These are phyloP conservation scores for Pongo pygmaeus DNA, from an alignment of 2,113 vertebrate genomes.

Conservation along the genomic window DNA sequence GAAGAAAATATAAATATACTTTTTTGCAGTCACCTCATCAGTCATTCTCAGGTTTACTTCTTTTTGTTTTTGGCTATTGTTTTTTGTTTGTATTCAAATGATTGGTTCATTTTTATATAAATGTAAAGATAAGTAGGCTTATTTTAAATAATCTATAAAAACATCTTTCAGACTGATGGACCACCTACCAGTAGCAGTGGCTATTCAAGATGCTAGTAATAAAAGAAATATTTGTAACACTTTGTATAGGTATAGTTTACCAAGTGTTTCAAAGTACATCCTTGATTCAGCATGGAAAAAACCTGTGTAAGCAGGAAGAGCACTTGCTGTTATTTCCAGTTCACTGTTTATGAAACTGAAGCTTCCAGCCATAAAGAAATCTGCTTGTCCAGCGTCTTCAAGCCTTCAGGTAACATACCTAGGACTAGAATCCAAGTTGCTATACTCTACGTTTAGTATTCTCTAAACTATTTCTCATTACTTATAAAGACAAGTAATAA, in stretches of 20 bases:
- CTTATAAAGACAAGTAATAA: not conserved
- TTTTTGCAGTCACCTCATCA: not conserved
- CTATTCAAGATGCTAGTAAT: not conserved
- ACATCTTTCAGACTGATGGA: not conserved
- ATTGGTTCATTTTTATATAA: not conserved
- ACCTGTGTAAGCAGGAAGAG: not conserved
- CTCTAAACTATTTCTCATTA: not conserved
- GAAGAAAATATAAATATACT: not conserved
- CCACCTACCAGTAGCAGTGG: not conserved
- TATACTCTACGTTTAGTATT: not conserved
- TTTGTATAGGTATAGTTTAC: not conserved
- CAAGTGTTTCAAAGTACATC: not conserved
- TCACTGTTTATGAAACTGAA: not conserved
- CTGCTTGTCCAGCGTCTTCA: not conserved
- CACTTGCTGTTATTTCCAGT: not conserved
- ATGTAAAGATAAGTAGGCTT: not conserved
- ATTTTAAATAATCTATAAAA: not conserved
- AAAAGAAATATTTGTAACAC: not conserved
- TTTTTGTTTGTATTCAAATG: not conserved
- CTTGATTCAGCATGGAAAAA: not conserved
- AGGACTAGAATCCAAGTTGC: not conserved
- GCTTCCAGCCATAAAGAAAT: not conserved
- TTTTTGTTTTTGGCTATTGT: not conserved
- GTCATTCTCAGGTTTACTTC: not conserved
- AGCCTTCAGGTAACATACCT: not conserved